These are phyloP conservation scores for Aythya baeri DNA, from an alignment of 2,113 vertebrate genomes.

Conservation along the genomic window DNA sequence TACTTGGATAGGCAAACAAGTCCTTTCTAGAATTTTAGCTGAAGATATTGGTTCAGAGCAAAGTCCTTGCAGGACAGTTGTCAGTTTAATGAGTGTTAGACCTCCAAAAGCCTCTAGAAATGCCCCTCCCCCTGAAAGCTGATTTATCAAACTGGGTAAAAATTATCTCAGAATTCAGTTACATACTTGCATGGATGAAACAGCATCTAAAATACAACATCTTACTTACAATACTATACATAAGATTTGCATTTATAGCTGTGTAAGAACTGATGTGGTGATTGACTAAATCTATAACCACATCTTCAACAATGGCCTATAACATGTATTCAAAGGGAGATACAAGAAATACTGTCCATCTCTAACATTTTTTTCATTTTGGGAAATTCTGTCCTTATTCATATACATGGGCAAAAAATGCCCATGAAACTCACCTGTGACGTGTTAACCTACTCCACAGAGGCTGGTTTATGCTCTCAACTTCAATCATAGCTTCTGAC, in stretches of 20 bases:
- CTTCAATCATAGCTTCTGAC: background rate
- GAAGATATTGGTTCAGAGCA: background rate
- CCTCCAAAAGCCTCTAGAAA: background rate
- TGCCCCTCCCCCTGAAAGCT: accelerated
- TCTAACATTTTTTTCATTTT: background rate
- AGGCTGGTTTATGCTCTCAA: background rate
- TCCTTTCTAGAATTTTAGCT: background rate
- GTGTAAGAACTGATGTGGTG: background rate
- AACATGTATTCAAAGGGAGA: background rate
- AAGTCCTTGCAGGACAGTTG: background rate
- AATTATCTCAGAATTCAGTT: background rate
- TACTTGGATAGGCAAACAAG: background rate
- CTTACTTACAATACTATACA: background rate
- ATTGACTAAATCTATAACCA: background rate
- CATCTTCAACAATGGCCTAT: background rate
- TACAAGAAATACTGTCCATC: background rate
- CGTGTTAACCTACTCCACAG: background rate
- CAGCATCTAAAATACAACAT: background rate
- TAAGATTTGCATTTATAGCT: background rate
- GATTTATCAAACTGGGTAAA: background rate
- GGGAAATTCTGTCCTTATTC: background rate
- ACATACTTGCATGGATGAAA: background rate
- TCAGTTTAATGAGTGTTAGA: background rate
- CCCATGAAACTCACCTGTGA: background rate
- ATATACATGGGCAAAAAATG: background rate